These are phyloP conservation scores for Agriotes lineatus DNA, from an alignment of 2,888 invertebrate species.

Conservation along the genomic window DNA sequence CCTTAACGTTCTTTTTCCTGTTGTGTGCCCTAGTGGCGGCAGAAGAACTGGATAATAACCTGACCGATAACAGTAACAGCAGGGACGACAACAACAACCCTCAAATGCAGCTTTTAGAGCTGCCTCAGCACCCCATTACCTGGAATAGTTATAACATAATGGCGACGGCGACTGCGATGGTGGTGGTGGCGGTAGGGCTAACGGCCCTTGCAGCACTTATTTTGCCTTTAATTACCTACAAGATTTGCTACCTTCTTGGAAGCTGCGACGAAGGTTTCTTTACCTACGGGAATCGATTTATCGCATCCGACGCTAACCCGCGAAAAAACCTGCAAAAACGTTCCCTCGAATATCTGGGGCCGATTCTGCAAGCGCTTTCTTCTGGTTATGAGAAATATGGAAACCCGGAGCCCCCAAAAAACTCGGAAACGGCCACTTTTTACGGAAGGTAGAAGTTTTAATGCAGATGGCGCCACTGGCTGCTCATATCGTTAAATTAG, in stretches of 20 bases:
- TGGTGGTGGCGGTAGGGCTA: conserved; percentile 55
- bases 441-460: conserved; percentile 57
- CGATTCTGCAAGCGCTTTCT: conserved; percentile 58
- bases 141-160: conserved; percentile 53
- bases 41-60: conserved; percentile 37
- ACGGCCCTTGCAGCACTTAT: conserved; percentile 53
- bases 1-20: conserved; percentile 32
- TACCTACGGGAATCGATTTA: conserved; percentile 55
- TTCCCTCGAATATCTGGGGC: conserved; percentile 59
- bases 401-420: conserved; percentile 59
- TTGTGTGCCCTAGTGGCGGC: conserved; percentile 18
- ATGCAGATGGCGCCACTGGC: conserved; percentile 58
- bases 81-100: conserved; percentile 29
- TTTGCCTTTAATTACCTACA: conserved; percentile 58
- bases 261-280: conserved; percentile 58
- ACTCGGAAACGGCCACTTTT: conserved; percentile 55
- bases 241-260: conserved; percentile 60
- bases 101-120: conserved; percentile 27
- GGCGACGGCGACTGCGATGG: conserved; percentile 52
- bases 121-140: conserved; percentile 35
- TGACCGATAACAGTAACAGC: conserved; percentile 33
- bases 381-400: conserved; percentile 61
- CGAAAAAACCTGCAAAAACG: conserved; percentile 49
- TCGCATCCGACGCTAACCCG: conserved; percentile 35
- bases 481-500: conserved; percentile 54